Base-by-base conservation (phyloP, 2,888 invertebrate genomes). In the Dermolepida albohirtum region DNA sequence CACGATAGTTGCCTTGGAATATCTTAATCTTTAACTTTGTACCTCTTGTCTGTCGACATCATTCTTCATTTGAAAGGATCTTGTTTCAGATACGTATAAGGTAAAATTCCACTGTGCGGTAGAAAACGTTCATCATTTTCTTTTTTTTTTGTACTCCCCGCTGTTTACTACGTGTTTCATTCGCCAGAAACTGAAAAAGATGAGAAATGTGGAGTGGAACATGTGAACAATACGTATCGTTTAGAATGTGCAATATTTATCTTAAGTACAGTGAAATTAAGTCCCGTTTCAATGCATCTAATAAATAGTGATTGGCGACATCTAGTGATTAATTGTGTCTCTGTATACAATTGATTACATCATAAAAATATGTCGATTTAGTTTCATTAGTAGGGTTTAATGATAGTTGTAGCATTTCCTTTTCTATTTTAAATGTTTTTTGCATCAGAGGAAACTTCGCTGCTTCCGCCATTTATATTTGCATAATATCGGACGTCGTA, bases 101-200 rank as follows among this genome's bases (percentile, higher is more conserved):
- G 77, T 80, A 81, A 81, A 83, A 83, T 83, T 83, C 84, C 82
- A 82, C 83, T 47, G 59, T 84, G 82, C 84, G 83, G 83, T 86
- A 86, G 85, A 85, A 85, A 85, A 34, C 75, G 71, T 75, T 66
- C 73, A 74, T 75, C 74, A 74, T 72, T 67, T 72, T 52, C 59
- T 44, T 22, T 54, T 52, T 62, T 68, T 71, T 70, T 70, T 72
- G 69, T 71, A 65, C 69, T 70, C 50, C 59, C 66, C 66, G 68
- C 64, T 64, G 70, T 72, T 71, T 68, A 69, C 70, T 73, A 69
- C 65, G 66, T 68, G 68, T 66, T 72, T 59, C 63, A 67, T 67
- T 66, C 51, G 44, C 57, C 47, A 44, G 51, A 47, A 66, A 62
- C 59, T 16, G 17, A 59, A 47, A 59, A 12, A 12, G 10, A 47